A percentile compares a stretch with the other conserved stretches of the same genome.
Evolutionary conservation across 1,140 invertebrate genomes (phyloP).

Genomic region (Saccostrea cuccullata): DNA sequence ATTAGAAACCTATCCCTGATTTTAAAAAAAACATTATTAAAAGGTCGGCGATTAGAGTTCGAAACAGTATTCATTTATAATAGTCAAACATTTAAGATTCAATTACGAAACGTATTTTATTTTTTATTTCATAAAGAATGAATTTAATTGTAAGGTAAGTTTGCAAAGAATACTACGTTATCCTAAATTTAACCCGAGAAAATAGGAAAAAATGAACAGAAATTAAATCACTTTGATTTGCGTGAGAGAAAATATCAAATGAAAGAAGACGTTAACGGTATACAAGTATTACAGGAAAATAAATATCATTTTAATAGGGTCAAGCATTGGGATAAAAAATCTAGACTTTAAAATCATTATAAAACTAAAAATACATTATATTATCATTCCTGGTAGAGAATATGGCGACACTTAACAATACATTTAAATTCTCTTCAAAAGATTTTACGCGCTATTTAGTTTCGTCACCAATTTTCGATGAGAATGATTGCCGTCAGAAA

Average conservation of each 20-base stretch:
- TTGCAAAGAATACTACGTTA: no score
- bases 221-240: not conserved
- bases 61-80: no score
- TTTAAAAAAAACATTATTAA: no score
- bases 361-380: not conserved
- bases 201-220: no score
- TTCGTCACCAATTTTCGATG: not conserved
- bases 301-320: not conserved
- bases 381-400: conserved; percentile 2
- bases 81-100: no score
- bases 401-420: not conserved
- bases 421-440: not conserved
- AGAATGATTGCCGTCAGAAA: not conserved
- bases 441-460: not conserved
- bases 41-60: no score
- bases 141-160: no score
- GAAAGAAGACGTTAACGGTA: no score
- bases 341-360: not conserved
- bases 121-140: no score
- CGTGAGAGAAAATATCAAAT: not conserved
- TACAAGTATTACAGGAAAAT: not conserved
- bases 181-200: no score
- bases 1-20: no score
- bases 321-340: not conserved
- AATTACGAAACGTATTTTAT: no score